These are phyloP conservation scores for Taphrorychus bicolor DNA, from an alignment of 2,888 invertebrate genomes.

Conservation along the genomic window DNA sequence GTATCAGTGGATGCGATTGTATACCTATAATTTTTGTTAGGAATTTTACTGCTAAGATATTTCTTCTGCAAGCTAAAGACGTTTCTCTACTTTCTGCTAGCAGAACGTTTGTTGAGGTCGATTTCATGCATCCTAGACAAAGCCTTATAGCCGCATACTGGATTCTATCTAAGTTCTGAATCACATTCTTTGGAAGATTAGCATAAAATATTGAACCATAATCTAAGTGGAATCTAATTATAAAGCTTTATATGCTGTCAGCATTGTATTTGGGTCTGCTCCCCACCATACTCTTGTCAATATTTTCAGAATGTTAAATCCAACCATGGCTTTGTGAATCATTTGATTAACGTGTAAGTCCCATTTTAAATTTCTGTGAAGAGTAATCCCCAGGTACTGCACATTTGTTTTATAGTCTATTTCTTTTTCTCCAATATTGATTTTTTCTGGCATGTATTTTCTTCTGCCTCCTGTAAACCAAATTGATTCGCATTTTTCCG, in stretches of 20 bases:
- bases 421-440: not conserved
- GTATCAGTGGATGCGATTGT: not conserved
- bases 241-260: slow-evolving; percentile 1
- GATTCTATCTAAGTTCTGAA: slow-evolving; percentile 4
- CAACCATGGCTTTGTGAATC: not conserved
- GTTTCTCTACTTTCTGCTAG: not conserved
- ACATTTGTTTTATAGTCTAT: slow-evolving; percentile 13
- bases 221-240: slow-evolving; percentile 18
- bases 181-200: not conserved
- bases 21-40: not conserved
- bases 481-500: slow-evolving; percentile 19
- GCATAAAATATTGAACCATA: slow-evolving; percentile 3
- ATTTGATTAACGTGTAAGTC: slow-evolving; percentile 9
- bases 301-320: slow-evolving; percentile 1
- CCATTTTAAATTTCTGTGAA: not conserved
- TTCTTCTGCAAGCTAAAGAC: not conserved
- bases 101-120: not conserved
- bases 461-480: slow-evolving; percentile 17
- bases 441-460: not conserved
- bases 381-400: slow-evolving; percentile 12
- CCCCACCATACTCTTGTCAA: slow-evolving; percentile 28
- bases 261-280: slow-evolving; percentile 9
- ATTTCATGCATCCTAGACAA: slow-evolving; percentile 10
- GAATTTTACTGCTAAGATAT: not conserved
- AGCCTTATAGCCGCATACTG: not conserved